These are phyloP conservation scores for Neocrepidodera transversa DNA, from an alignment of 2,888 invertebrate genomes.

Conservation along the genomic window DNA sequence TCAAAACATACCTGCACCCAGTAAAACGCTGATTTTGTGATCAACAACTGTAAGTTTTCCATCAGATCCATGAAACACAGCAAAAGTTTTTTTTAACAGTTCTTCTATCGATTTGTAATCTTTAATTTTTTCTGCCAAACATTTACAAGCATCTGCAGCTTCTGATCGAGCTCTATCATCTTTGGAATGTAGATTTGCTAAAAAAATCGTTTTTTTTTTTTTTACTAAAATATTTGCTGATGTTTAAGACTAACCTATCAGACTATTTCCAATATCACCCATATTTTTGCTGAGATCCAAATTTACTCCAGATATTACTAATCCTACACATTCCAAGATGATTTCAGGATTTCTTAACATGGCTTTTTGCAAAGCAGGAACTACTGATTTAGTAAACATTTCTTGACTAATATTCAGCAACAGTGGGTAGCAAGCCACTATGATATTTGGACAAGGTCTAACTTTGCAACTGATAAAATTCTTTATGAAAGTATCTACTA, in stretches of 20 bases:
- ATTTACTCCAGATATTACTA: constrained; percentile 73
- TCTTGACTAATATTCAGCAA: constrained; percentile 68
- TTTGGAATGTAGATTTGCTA: constrained; percentile 84
- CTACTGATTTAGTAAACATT: constrained; percentile 75
- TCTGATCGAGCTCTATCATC: constrained; percentile 78
- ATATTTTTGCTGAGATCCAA: constrained; percentile 82
- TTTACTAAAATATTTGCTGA: constrained; percentile 1
- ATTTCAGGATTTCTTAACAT: constrained; percentile 94
- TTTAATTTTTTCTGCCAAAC: constrained; percentile 76
- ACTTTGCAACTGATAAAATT: constrained; percentile 78
- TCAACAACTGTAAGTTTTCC: constrained; percentile 90
- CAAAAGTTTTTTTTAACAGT: constrained; percentile 75
- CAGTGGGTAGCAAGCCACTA: constrained; percentile 72
- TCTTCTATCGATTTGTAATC: constrained; percentile 71
- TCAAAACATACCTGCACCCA: constrained; percentile 71
- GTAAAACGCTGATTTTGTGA: constrained; percentile 86
- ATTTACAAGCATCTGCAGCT: constrained; percentile 75
- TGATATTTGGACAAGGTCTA: constrained; percentile 73
- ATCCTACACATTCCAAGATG: constrained; percentile 80
- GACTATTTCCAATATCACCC: constrained; percentile 79
- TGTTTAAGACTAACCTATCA: constrained; percentile 68
- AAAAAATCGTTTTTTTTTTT: constrained; percentile 39
- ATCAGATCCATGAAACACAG: constrained; percentile 84
- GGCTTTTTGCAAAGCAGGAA: constrained; percentile 89
- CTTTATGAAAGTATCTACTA: constrained; percentile 77